These are phyloP conservation scores for Drosophila obscura DNA, from an alignment of 1,140 invertebrate genomes.

Conservation along the genomic window DNA sequence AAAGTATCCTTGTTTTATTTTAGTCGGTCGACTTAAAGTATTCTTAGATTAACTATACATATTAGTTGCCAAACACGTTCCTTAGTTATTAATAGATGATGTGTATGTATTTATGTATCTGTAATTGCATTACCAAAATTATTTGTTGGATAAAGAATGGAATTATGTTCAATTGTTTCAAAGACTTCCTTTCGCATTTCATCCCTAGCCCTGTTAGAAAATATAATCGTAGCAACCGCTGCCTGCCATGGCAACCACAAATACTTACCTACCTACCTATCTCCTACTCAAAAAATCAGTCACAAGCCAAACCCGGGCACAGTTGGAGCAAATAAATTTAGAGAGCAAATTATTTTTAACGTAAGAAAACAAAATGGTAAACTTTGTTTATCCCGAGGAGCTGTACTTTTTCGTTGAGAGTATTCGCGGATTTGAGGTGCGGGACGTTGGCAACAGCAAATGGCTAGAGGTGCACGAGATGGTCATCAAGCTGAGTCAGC, in stretches of 20 bases:
- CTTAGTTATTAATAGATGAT: conserved; percentile 17
- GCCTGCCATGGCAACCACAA: conserved; percentile 43
- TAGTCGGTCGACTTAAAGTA: not conserved
- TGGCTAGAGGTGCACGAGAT: conserved; percentile 92
- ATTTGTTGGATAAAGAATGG: conserved; percentile 18
- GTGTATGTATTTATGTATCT: conserved; percentile 8
- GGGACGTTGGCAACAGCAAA: conserved; percentile 80
- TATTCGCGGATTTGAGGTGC: conserved; percentile 70
- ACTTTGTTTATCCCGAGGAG: conserved; percentile 81
- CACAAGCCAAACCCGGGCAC: not conserved
- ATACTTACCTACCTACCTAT: conserved; percentile 19
- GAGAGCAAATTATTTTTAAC: not conserved
- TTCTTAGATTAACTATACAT: too few relatives aligned
- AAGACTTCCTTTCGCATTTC: too few relatives aligned
- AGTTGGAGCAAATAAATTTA: not conserved
- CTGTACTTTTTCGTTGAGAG: conserved; percentile 78
- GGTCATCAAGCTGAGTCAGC: conserved; percentile 91
- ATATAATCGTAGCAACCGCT: conserved; percentile 52
- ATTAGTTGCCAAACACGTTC: conserved; percentile 33
- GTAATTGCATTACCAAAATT: conserved; percentile 18
- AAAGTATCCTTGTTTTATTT: conserved; percentile 12
- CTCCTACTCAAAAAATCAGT: not conserved
- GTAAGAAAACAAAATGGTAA: conserved; percentile 47
- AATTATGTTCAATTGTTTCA: not conserved
- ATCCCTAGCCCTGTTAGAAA: too few relatives aligned